A percentile compares a stretch with the other conserved stretches of the same genome.
phyloP scores from a whole-genome alignment of 2,888 invertebrate species.

The Ischnus inquisitorius region DNA sequence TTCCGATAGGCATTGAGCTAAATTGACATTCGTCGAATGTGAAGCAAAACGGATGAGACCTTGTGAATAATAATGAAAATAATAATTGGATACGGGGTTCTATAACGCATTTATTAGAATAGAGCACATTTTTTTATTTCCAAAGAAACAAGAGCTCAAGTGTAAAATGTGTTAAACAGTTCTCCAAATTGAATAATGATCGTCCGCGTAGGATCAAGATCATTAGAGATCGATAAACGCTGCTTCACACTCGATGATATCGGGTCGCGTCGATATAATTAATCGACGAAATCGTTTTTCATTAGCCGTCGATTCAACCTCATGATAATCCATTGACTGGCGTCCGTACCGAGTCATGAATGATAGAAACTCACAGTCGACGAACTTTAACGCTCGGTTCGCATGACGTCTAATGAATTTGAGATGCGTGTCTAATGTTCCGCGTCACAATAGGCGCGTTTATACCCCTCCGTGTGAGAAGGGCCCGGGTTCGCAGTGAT shows the following conservation, averaged over 20 bases:
- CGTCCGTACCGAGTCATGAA: conserved; percentile 42
- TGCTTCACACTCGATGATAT: conserved; percentile 44
- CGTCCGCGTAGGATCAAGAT: conserved; percentile 30
- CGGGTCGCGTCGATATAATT: conserved; percentile 52
- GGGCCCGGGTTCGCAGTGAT: conserved; percentile 5
- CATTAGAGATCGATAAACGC: conserved; percentile 36
- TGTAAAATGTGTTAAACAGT: neutral
- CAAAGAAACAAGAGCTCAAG: neutral
- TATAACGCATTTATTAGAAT: no score
- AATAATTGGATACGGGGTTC: no score
- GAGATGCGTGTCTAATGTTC: conserved; percentile 72
- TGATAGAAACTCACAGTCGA: conserved; percentile 47
- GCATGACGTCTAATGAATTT: conserved; percentile 71
- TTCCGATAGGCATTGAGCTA: no score
- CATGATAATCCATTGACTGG: conserved; percentile 64
- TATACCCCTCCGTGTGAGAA: neutral
- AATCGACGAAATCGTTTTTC: conserved; percentile 69
- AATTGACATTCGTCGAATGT: no score
- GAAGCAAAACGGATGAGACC: no score
- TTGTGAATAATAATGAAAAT: no score
- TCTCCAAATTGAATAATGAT: conserved; percentile 21
- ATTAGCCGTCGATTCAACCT: conserved; percentile 63
- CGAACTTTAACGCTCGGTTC: conserved; percentile 54
- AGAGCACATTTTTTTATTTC: neutral
- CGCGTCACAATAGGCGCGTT: conserved; percentile 67